Percentiles rank a stretch among this genome's conserved stretches.
Evolutionary conservation across 1,140 invertebrate genomes (phyloP).

Genomic region (Physella acuta): DNA sequence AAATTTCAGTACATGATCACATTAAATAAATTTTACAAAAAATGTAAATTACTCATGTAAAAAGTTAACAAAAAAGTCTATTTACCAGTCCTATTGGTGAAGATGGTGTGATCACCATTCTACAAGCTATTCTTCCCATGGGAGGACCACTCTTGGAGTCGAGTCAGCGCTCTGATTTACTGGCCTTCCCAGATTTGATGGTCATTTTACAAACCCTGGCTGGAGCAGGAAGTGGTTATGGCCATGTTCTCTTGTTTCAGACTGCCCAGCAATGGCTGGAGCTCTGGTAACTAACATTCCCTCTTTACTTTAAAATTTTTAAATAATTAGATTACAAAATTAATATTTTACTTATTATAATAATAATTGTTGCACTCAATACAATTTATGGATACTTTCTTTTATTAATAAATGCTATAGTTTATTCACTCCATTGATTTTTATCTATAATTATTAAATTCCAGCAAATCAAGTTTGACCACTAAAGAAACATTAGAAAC

Average conservation of each 20-base stretch:
- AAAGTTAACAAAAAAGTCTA: too few species aligned
- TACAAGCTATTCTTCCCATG: slow-evolving; percentile 76
- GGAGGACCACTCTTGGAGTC: slow-evolving; percentile 69
- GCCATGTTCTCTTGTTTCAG: slow-evolving; percentile 78
- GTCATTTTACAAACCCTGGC: slow-evolving; percentile 79
- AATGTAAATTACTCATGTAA: too few species aligned
- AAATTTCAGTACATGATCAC: too few species aligned
- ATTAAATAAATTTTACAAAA: too few species aligned
- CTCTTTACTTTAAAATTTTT: background rate
- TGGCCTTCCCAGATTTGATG: slow-evolving; percentile 80
- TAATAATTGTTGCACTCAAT: too few species aligned
- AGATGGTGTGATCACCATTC: slow-evolving; percentile 72
- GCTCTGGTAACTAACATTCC: slow-evolving; percentile 57
- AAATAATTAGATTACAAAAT: too few species aligned
- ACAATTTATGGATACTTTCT: too few species aligned
- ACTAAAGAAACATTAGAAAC: slow-evolving; percentile 17
- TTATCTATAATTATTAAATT: too few species aligned
- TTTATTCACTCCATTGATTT: too few species aligned
- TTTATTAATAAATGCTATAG: too few species aligned
- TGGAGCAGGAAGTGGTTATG: slow-evolving; percentile 73
- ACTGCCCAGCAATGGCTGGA: slow-evolving; percentile 78
- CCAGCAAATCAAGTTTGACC: slow-evolving; percentile 18
- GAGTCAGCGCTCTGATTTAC: slow-evolving; percentile 67
- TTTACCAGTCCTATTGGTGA: slow-evolving; percentile 64
- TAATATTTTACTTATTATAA: too few species aligned